These are phyloP conservation scores for Crematogaster levior DNA, from an alignment of 2,888 invertebrate genomes.

Conservation along the genomic window DNA sequence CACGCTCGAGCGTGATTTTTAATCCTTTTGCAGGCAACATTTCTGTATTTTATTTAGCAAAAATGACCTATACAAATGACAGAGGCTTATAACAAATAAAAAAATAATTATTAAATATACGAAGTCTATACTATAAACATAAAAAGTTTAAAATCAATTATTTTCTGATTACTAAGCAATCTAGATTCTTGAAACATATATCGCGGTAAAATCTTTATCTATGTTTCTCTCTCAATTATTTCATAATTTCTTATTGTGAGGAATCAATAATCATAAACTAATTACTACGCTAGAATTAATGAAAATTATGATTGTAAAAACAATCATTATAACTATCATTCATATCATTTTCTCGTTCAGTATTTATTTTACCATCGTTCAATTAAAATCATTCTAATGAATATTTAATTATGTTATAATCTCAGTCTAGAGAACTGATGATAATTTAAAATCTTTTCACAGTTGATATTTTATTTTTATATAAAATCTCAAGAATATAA, in stretches of 20 bases:
- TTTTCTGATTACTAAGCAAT: neutral
- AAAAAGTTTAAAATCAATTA: neutral
- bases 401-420: neutral
- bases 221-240: neutral
- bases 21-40: constrained; percentile 6
- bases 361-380: neutral
- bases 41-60: neutral
- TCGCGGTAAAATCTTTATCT: neutral
- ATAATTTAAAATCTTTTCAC: neutral
- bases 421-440: neutral
- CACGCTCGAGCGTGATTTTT: constrained; percentile 33
- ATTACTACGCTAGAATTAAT: neutral
- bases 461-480: neutral
- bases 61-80: neutral
- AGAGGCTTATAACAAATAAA: neutral
- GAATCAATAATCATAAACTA: neutral
- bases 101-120: neutral
- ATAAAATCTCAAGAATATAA: neutral
- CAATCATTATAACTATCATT: too few relatives aligned
- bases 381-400: neutral
- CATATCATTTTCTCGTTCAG: neutral
- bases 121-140: neutral
- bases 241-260: neutral
- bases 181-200: neutral
- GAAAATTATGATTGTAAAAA: neutral